Conservation (phyloP, 2,888 invertebrate genomes). For the Vannuccia rotundouncinata region DNA sequence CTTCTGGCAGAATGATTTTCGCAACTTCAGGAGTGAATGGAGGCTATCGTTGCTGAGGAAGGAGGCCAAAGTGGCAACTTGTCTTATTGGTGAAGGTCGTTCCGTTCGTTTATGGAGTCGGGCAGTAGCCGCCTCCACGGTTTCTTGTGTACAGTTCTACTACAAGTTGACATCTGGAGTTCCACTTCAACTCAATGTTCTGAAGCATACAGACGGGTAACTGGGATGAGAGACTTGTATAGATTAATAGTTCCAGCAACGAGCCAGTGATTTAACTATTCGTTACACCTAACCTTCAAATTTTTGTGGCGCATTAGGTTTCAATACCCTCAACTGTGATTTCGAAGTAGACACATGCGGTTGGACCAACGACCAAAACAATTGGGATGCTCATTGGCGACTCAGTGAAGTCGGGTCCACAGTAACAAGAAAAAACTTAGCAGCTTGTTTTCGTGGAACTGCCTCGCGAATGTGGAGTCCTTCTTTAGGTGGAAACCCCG, state of each 20-base stretch:
- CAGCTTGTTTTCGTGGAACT: neutral
- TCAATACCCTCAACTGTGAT: neutral
- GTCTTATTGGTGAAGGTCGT: neutral
- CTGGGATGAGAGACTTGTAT: neutral
- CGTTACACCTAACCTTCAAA: too few relatives aligned
- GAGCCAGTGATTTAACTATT: neutral
- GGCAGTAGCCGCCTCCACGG: neutral
- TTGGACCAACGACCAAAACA: constrained; percentile 6
- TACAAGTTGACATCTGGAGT: neutral
- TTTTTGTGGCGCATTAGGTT: neutral
- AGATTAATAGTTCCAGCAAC: neutral
- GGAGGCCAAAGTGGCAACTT: neutral
- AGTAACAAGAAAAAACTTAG: neutral
- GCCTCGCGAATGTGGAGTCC: constrained; percentile 2
- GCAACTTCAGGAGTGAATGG: neutral
- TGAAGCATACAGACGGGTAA: constrained; percentile 5
- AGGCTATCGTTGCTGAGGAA: neutral
- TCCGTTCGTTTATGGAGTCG: constrained; percentile 15
- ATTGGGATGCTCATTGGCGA: neutral
- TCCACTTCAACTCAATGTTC: constrained; percentile 9
- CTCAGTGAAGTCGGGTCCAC: neutral
- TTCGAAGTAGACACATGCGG: neutral
- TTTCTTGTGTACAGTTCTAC: neutral
- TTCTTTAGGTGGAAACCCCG: neutral
- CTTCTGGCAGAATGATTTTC: constrained; percentile 2